A percentile compares a stretch with the other conserved stretches of the same genome.
These are phyloP conservation scores for Zosterops pallidus DNA, from an alignment of 2,113 vertebrate species.

Conservation along the genomic window DNA sequence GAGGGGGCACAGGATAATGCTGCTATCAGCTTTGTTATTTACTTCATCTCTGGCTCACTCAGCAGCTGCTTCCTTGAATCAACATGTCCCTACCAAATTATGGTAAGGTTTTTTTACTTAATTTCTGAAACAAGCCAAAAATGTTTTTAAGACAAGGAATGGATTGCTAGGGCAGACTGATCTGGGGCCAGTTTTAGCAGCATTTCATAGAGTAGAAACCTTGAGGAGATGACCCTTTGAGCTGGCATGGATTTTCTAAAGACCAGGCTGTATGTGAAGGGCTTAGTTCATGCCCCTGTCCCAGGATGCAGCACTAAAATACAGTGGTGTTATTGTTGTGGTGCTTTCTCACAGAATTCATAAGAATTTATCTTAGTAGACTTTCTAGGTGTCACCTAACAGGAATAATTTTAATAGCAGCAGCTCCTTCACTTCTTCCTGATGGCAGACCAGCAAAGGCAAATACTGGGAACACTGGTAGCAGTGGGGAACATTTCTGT, in stretches of 20 bases:
- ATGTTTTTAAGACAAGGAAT: not conserved
- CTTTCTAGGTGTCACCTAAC: not conserved
- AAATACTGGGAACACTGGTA: not conserved
- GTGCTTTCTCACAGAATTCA: not conserved
- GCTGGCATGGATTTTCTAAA: not conserved
- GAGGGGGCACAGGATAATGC: not conserved
- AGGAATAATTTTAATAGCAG: not conserved
- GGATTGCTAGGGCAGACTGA: not conserved
- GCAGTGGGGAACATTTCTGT: not conserved
- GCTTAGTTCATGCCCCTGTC: not conserved
- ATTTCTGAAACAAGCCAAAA: not conserved
- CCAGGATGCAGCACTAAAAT: not conserved
- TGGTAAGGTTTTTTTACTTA: not conserved
- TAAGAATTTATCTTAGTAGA: not conserved
- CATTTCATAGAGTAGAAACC: not conserved
- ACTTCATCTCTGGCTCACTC: not conserved
- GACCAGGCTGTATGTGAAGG: not conserved
- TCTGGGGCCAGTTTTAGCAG: not conserved
- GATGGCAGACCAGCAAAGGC: not conserved
- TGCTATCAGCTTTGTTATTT: not conserved
- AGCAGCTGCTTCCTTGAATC: constrained; percentile 33
- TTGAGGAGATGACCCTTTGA: not conserved
- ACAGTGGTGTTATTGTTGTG: rapidly evolving
- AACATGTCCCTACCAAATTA: not conserved
- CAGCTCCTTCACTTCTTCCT: not conserved